Evolutionary conservation across 2,888 invertebrate species (phyloP).

Genomic region (Baccha elongata): DNA sequence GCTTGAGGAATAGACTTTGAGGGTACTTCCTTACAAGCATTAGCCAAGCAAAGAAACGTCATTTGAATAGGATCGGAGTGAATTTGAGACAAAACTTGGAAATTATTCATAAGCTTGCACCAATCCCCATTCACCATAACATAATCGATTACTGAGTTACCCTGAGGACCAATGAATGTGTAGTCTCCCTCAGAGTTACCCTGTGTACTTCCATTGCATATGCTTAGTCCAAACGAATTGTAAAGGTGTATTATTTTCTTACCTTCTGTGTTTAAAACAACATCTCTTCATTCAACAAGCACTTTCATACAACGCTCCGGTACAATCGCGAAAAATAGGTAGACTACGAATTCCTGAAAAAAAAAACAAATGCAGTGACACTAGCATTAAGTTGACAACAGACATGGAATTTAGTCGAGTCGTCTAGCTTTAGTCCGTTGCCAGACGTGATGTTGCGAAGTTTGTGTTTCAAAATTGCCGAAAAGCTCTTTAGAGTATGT

Average conservation of each 20-base stretch:
- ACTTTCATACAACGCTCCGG: no score
- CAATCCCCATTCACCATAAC: background rate
- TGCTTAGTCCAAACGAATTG: background rate
- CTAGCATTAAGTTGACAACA: no score
- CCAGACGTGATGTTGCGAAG: no score
- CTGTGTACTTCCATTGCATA: background rate
- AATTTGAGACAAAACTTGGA: background rate
- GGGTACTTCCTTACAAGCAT: background rate
- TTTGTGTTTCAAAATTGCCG: no score
- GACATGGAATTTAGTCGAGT: no score
- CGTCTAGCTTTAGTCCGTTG: no score
- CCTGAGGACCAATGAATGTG: background rate
- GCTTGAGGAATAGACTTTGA: background rate
- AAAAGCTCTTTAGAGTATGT: no score
- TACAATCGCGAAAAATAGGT: no score
- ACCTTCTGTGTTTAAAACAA: background rate
- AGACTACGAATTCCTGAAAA: no score
- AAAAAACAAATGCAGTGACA: no score
- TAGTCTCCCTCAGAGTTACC: background rate
- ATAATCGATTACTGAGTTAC: conserved; percentile 6
- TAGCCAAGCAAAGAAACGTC: background rate
- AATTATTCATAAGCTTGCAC: background rate
- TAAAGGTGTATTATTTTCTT: background rate
- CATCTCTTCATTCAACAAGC: no score
- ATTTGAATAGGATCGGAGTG: background rate